Base-by-base conservation (phyloP, 2,113 vertebrate species). In the Thinocorus orbignyianus region DNA sequence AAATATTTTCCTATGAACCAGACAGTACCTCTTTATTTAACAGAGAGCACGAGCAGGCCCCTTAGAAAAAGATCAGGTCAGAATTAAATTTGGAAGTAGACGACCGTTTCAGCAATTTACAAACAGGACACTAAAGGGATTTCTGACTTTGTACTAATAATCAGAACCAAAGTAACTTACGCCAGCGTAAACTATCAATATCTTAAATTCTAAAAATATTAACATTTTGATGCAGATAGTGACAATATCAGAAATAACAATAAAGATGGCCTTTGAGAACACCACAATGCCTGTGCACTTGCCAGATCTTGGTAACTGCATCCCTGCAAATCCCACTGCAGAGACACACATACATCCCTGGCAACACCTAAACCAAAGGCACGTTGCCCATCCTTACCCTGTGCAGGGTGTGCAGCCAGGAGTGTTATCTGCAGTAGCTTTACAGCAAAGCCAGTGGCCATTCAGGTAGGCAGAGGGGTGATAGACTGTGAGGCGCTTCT, bases 391-490 rank as follows among this genome's bases (percentile, higher is more conserved):
- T 33, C 80, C 98, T 97, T 98, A 99, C 99, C 99, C 98, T 0
- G 99, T 99, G 97, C 99, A 99, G 66, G 99, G 99, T 2, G 99
- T 98, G 86, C 99, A 99, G 51, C 99, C 99, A 0, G 98, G 72
- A 11, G 99, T 99, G 0, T 98, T 96, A 87, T 99, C 99, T 14
- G 98, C 98, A 11, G 98, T 98, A 18, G 98, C 98, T 94, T 99
- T 99, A 93, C 99, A 99, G 98, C 99, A 99, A 39, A 99, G 98
- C 99, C 99, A 99, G 98, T 99, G 99, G 58, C 99, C 99, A 13
- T 99, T 99, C 92, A 99, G 99, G 98, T 99, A 99, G 93, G 99
- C 99, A 2, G 99, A 99, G 2, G 99, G 99, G 62, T 99, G 99
- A 97, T 99, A 99, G 37, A 98, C 99, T 2, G 99, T 98, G 81